Evolutionary conservation across 2,888 invertebrate species (phyloP).

Genomic region (Flexamia atlantica): DNA sequence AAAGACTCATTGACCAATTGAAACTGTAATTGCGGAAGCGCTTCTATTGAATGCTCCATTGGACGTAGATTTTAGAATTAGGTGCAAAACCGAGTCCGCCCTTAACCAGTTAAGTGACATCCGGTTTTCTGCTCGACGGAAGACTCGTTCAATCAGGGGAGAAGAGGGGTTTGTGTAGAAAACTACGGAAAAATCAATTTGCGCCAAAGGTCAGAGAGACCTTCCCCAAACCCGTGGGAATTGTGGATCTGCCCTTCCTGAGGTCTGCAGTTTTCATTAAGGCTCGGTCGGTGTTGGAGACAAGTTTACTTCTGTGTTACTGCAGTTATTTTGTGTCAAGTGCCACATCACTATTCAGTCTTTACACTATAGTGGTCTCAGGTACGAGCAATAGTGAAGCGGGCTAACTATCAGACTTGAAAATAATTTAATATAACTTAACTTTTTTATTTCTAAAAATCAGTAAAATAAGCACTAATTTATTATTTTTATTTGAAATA

Average conservation of each 20-base stretch:
- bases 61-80: slow-evolving; percentile 55
- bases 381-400: too few species aligned
- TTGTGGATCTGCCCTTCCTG: not conserved
- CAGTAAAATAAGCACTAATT: too few species aligned
- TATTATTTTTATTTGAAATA: too few species aligned
- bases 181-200: slow-evolving; percentile 17
- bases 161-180: not conserved
- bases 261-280: not conserved
- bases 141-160: slow-evolving; percentile 29
- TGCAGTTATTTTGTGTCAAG: too few species aligned
- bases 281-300: not conserved
- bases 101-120: slow-evolving; percentile 47
- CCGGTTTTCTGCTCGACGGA: slow-evolving; percentile 32
- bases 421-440: too few species aligned
- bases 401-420: too few species aligned
- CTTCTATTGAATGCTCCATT: slow-evolving; percentile 55
- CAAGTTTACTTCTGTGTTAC: too few species aligned
- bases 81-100: slow-evolving; percentile 55
- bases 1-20: slow-evolving; percentile 61
- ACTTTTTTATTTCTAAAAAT: too few species aligned
- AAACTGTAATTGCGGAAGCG: slow-evolving; percentile 62
- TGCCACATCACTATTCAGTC: too few species aligned
- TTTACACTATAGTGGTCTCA: too few species aligned
- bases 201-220: slow-evolving; percentile 1
- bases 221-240: slow-evolving; percentile 12